Base-by-base conservation (phyloP, 2,113 vertebrate genomes). In the Zingel zingel region DNA sequence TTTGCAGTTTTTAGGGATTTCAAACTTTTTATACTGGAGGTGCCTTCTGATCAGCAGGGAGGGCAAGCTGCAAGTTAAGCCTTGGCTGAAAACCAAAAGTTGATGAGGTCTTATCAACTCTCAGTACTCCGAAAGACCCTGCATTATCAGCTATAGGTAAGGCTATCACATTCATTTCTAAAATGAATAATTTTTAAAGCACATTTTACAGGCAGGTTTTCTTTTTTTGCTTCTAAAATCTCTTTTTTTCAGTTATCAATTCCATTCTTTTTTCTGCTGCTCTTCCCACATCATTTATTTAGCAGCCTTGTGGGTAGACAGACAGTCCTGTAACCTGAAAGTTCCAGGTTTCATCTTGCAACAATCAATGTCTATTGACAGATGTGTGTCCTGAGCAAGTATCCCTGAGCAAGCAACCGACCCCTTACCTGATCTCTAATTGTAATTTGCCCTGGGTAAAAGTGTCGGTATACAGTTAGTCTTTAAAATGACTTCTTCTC, bases 311-410 rank as follows among this genome's bases (percentile, higher is more conserved):
- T 43, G 50, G 58, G 53, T 3, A 45, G 62, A 73, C 15, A 58
- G 43, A 23, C 33, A 23, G 16, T 25, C 19, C 39, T 21, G 2
- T 43, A 13, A 13, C 58, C 61, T 68, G 53, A 58, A 77, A 39
- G 59, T n/a, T 70, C 33, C 51, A 18, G 27, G 16, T 78, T 70
- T 68, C 59, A 81, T 84, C 81, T 71, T n/a, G 15, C 23, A 74
- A 47, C 54, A 68, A 53, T 81, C 77, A 81, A 65, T 77, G 67
- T 69, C 39, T 39, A 65, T 80, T 36, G 61, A 77, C 79, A 64
- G 66, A 54, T 18, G 2, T 14, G 64, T 66, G 23, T 80, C 77
- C 27, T 51, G 36, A 75, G 19, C 43, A 80, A 73, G 61, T 56
- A 50, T 39, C 77, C 50, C 77, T 59, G 68, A 88, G 74, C 53